Evolutionary conservation across 2,797 vertebrate genomes (phyloP).

Genomic region (Myotis daubentonii): DNA sequence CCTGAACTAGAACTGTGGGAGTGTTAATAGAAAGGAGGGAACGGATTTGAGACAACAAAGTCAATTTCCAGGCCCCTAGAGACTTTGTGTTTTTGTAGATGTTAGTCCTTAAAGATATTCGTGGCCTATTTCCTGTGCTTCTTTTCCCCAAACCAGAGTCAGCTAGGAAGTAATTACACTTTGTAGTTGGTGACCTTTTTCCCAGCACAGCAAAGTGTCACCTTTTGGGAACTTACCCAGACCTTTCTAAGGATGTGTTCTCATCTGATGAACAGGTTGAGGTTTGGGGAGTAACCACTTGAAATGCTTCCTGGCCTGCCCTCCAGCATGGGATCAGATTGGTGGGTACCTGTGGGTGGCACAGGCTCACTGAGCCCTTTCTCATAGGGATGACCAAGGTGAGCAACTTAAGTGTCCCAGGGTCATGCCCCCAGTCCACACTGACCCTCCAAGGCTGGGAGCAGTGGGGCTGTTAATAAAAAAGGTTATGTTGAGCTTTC

Average conservation of each 20-base stretch:
- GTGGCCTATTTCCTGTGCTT: neutral
- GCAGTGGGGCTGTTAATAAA: neutral
- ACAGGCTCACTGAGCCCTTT: neutral
- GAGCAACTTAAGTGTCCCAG: neutral
- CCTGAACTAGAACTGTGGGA: neutral
- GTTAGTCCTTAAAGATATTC: conserved; percentile 25
- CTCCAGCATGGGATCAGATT: neutral
- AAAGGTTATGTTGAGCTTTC: neutral
- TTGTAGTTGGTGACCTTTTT: conserved; percentile 43
- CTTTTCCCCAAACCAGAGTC: neutral
- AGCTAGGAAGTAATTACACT: conserved; percentile 7
- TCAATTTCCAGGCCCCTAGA: neutral
- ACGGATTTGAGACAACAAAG: neutral
- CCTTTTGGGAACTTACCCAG: conserved; percentile 7
- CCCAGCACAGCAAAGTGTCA: neutral
- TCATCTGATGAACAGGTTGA: neutral
- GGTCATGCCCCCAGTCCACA: neutral
- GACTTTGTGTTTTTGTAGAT: conserved; percentile 15
- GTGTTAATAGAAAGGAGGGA: neutral
- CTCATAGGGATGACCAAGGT: neutral
- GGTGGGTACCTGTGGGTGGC: neutral
- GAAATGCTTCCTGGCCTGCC: conserved; percentile 18
- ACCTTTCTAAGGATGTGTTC: neutral
- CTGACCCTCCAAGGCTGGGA: neutral
- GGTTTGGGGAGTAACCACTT: neutral